Evolutionary conservation across 2,888 invertebrate species (phyloP).

Genomic region (Folsomia manolachei): DNA sequence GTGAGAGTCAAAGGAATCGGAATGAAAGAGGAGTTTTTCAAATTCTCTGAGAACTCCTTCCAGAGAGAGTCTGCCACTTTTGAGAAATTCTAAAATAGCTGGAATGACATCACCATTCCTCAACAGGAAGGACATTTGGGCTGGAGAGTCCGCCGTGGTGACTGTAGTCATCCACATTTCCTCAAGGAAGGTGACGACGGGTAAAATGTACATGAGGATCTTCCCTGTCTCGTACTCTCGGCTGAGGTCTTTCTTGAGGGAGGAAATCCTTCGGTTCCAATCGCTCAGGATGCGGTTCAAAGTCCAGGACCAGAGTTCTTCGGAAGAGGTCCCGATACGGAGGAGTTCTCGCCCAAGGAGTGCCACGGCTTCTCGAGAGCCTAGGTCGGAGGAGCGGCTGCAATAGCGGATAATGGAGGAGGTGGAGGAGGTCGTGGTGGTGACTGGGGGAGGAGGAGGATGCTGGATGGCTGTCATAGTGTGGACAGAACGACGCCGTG

Average conservation of each 20-base stretch:
- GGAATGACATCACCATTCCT: not conserved
- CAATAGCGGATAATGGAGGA: no score
- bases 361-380: slow-evolving; percentile 26
- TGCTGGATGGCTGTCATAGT: no score
- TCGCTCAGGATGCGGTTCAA: slow-evolving; percentile 44
- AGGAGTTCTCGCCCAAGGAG: slow-evolving; percentile 43
- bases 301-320: slow-evolving; percentile 46
- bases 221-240: slow-evolving; percentile 31
- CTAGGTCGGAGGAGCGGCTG: slow-evolving; percentile 23
- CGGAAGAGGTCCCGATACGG: slow-evolving; percentile 41
- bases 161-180: slow-evolving; percentile 26
- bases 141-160: slow-evolving; percentile 28
- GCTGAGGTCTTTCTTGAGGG: slow-evolving; percentile 40
- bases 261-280: slow-evolving; percentile 36
- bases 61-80: not conserved
- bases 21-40: slow-evolving; percentile 9
- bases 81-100: not conserved
- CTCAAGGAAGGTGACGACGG: slow-evolving; percentile 39
- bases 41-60: slow-evolving; percentile 9
- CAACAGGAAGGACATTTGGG: slow-evolving; percentile 28
- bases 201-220: slow-evolving; percentile 37
- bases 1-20: slow-evolving; percentile 18
- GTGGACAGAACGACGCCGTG: not conserved
- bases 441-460: not conserved
- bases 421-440: not conserved